These are phyloP conservation scores for Acinonyx jubatus DNA, from an alignment of 2,113 vertebrate genomes.

Conservation along the genomic window DNA sequence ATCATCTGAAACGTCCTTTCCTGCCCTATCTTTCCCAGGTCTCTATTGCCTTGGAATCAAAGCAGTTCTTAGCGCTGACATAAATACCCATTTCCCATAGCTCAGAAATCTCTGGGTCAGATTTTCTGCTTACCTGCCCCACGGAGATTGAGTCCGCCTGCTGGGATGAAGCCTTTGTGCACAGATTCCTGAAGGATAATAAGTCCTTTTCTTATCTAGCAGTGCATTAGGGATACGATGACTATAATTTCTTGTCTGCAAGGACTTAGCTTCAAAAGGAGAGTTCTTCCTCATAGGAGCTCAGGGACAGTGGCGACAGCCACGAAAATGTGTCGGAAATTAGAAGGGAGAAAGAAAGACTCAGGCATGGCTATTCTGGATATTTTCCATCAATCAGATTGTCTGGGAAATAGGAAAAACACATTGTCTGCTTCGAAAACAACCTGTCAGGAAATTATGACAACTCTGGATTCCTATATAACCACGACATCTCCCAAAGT, in stretches of 20 bases:
- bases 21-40: not conserved
- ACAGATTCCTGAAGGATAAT: conserved; percentile 82
- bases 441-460: conserved; percentile 82
- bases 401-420: conserved; percentile 78
- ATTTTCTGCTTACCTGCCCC: conserved; percentile 73
- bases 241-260: conserved; percentile 85
- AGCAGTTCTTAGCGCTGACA: conserved; percentile 59
- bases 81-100: conserved; percentile 68
- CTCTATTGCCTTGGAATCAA: not conserved
- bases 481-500: conserved; percentile 78
- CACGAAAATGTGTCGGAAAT: conserved; percentile 74
- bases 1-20: not conserved
- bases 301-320: not conserved
- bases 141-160: conserved; percentile 76
- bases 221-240: conserved; percentile 83
- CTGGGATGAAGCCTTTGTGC: conserved; percentile 81
- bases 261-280: conserved; percentile 78
- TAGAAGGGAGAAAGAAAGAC: conserved; percentile 72
- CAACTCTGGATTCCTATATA: conserved; percentile 72
- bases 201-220: conserved; percentile 82
- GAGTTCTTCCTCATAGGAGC: conserved; percentile 71
- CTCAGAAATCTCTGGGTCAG: conserved; percentile 74
- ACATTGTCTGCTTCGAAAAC: conserved; percentile 68
- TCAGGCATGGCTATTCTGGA: conserved; percentile 68
- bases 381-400: conserved; percentile 80